phyloP scores from a whole-genome alignment of 2,797 vertebrate genomes.

The Myotis pilosus region DNA sequence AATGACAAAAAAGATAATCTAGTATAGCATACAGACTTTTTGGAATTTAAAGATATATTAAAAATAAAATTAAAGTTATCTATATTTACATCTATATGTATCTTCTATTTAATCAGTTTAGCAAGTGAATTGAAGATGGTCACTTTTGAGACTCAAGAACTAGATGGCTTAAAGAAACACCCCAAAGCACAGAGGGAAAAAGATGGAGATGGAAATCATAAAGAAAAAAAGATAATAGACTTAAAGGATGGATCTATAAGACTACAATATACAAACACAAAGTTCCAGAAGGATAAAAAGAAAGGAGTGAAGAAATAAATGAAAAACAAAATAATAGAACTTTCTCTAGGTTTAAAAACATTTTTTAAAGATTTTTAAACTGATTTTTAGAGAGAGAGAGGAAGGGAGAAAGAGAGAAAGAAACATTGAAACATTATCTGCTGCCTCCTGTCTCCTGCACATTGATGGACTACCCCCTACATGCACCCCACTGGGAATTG shows the following conservation, averaged over 20 bases:
- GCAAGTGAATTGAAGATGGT: neutral
- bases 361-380: no score
- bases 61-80: neutral
- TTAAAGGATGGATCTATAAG: neutral
- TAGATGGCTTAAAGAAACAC: neutral
- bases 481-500: neutral
- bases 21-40: neutral
- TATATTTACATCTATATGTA: neutral
- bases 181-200: neutral
- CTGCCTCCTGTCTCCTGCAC: neutral
- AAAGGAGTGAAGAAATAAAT: neutral
- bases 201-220: neutral
- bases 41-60: neutral
- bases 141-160: neutral
- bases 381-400: neutral
- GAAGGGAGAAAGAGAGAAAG: neutral
- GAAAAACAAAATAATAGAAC: neutral
- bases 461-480: no score
- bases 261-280: neutral
- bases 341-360: neutral
- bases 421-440: neutral
- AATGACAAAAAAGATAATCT: neutral
- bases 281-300: neutral
- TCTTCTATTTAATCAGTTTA: neutral
- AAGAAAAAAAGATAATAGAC: neutral